Conservation (phyloP, 2,113 vertebrate genomes). For the Carassius gibelio region DNA sequence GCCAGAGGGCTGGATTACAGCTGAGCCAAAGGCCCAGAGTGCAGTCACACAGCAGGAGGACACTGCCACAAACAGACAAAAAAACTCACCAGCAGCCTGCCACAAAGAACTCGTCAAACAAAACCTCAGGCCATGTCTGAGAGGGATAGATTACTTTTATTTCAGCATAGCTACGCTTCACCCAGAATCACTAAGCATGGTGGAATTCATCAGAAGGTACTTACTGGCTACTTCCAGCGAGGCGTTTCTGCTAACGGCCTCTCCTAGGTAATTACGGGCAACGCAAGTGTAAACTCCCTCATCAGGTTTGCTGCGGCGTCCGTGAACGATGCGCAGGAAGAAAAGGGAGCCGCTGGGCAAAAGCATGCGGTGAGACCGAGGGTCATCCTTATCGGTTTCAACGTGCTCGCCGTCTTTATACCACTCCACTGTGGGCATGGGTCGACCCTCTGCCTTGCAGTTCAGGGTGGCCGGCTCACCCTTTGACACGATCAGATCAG, state of each 20-base stretch:
- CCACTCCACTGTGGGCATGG: conserved; percentile 82
- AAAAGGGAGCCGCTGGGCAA: conserved; percentile 95
- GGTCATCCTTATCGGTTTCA: conserved; percentile 93
- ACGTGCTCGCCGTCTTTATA: conserved; percentile 93
- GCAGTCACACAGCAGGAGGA: not conserved
- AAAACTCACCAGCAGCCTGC: conserved; percentile 27
- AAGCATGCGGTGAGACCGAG: conserved; percentile 95
- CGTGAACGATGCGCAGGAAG: conserved; percentile 96
- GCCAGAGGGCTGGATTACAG: conserved; percentile 27
- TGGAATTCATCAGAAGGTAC: conserved; percentile 59
- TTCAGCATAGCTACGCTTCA: not conserved
- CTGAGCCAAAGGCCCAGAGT: conserved; percentile 18
- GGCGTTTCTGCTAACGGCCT: conserved; percentile 91
- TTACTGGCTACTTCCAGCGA: conserved; percentile 96
- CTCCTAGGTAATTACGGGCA: conserved; percentile 93
- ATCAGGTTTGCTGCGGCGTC: conserved; percentile 92
- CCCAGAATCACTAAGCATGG: conserved; percentile 11
- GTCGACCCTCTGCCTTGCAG: conserved; percentile 77
- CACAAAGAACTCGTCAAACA: conserved; percentile 36
- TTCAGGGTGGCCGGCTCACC: conserved; percentile 79
- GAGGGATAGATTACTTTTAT: conserved; percentile 37
- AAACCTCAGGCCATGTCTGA: conserved; percentile 35
- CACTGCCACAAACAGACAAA: conserved; percentile 6
- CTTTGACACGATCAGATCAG: conserved; percentile 76
- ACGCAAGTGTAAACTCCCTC: conserved; percentile 93